Percentiles rank a stretch among this genome's conserved stretches.
These are phyloP conservation scores for Manis crassicaudata DNA, from an alignment of 2,797 vertebrate species.

Conservation along the genomic window DNA sequence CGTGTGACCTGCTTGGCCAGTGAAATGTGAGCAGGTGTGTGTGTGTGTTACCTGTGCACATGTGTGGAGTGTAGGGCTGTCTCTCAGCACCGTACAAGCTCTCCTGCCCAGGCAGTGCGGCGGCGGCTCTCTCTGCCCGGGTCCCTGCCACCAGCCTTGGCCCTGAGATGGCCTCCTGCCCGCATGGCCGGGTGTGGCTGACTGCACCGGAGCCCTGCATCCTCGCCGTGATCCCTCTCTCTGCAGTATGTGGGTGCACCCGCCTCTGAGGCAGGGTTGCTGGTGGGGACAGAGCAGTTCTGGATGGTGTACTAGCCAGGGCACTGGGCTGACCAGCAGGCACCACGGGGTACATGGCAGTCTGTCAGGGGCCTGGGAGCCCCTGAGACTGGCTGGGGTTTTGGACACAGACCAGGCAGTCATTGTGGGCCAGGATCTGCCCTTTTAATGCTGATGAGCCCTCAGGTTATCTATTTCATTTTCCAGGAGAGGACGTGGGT, in stretches of 20 bases:
- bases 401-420: fast-evolving
- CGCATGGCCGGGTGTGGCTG: not conserved
- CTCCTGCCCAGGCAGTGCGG: not conserved
- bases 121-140: no score
- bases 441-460: not conserved
- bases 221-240: not conserved
- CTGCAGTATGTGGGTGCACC: no score
- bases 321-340: fast-evolving
- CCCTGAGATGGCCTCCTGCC: not conserved
- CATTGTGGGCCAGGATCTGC: no score
- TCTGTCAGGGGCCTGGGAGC: not conserved
- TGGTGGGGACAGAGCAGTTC: not conserved
- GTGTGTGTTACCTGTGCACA: not conserved
- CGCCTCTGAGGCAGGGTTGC: not conserved
- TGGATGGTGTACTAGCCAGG: no score
- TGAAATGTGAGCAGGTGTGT: not conserved
- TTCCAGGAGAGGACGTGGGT: not conserved
- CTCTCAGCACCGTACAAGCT: not conserved
- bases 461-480: not conserved
- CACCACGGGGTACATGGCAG: no score
- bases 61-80: not conserved
- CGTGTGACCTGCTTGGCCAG: not conserved
- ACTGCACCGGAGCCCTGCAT: no score
- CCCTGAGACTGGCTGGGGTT: fast-evolving
- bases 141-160: not conserved